Percentiles rank a stretch among this genome's conserved stretches.
Conservation (phyloP, 2,797 vertebrate genomes). For the Takifugu ocellatus region DNA sequence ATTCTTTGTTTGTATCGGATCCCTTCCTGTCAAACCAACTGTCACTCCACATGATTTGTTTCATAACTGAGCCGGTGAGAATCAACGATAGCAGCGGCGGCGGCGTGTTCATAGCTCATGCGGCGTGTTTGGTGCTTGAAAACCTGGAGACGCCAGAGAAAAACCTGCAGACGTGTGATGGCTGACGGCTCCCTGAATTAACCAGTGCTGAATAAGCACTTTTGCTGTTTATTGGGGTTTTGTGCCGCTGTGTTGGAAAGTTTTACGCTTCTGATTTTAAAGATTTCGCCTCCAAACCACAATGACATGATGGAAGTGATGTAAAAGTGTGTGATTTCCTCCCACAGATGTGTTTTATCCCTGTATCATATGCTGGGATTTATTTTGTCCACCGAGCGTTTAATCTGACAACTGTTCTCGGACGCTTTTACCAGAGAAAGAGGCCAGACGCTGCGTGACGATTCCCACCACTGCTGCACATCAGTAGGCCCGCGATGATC, state of each 20-base stretch:
- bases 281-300: not conserved
- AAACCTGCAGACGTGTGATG: constrained; percentile 43
- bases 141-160: constrained; percentile 21
- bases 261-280: not conserved
- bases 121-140: constrained; percentile 29
- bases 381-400: constrained; percentile 5
- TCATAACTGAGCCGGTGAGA: constrained; percentile 62
- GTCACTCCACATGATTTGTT: constrained; percentile 51
- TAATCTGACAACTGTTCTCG: too few relatives aligned
- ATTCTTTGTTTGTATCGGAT: constrained; percentile 64
- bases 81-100: constrained; percentile 37
- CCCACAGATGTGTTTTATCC: not conserved
- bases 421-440: constrained; percentile 25
- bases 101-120: constrained; percentile 52
- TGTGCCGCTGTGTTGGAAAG: not conserved
- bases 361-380: not conserved
- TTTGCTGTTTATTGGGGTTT: not conserved
- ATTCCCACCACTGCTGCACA: constrained; percentile 62
- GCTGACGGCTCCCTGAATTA: constrained; percentile 14
- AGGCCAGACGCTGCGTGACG: constrained; percentile 68
- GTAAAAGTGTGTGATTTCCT: too few relatives aligned
- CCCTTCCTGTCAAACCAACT: constrained; percentile 65
- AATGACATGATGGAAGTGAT: too few relatives aligned
- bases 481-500: constrained; percentile 77
- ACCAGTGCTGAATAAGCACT: constrained; percentile 19